Evolutionary conservation across 2,888 invertebrate species (phyloP), one percentile per base, ranked within the genome.

Genomic region (Paralinhomoeus sp.): DNA sequence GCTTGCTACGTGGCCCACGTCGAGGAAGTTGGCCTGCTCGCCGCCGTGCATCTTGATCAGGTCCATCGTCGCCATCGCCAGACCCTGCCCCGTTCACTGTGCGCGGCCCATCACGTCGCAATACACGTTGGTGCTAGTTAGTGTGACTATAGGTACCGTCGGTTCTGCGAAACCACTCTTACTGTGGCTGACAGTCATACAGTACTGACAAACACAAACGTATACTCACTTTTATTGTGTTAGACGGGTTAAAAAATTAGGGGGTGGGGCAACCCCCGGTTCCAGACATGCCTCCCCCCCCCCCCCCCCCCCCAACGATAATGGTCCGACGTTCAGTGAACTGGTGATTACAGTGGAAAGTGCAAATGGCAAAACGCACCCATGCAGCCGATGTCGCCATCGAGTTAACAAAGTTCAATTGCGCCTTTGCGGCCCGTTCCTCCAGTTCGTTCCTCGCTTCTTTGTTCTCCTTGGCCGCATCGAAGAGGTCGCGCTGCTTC

Each of bases 11-110:
- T 97, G 97, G 23, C 97, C 97, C 41, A 89, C 81, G 63, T 99
- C 97, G 41, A 99, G 71, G 68, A 99, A 99, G 67, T 99, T 99
- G 1, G 97, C 97, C 15, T 97, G 93, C 53, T 74, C 76, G 18
- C 97, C 97, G 24, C 93, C 93, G 65, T 89, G 78, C 38, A 93
- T 68, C 62, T 83, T 84, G 49, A 99, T 91, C 35, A 99, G 87
- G 62, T 99, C 97, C 93, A 99, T 91, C 17, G 97, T 99, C 2
- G 93, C 97, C 97, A 99, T 97, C 9, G 97, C 97, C 42, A 99
- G 70, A 1, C 97, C 97, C 52, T n/a, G 97, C 97, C 23, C 97
- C 97, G 70, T 99, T 99, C 1, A 99, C 97, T 75, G 75, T 39
- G 56, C 47, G 22, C 17, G 17, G 18, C 9, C 17, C 18, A 7